Evolutionary conservation across 2,888 invertebrate species (phyloP).

Genomic region (Ctenicera cuprea): DNA sequence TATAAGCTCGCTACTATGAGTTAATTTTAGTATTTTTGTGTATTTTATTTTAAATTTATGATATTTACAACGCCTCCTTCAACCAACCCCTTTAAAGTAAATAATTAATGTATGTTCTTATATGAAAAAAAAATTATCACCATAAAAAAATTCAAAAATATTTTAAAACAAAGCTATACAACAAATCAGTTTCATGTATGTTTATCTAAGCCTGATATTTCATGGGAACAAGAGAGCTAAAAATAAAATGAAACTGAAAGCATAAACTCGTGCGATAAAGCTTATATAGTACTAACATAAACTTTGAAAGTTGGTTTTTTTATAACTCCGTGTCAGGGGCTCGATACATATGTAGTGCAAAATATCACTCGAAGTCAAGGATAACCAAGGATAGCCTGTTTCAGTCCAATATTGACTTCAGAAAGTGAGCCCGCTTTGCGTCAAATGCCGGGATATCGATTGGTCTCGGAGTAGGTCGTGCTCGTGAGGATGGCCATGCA

Average conservation of each 20-base stretch:
- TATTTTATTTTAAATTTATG: too few relatives aligned
- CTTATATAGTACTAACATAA: slow-evolving; percentile 10
- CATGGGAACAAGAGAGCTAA: neutral
- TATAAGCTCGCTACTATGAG: too few relatives aligned
- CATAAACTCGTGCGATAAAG: slow-evolving; percentile 7
- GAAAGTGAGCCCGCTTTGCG: slow-evolving; percentile 54
- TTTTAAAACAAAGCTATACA: neutral
- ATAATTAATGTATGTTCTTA: too few relatives aligned
- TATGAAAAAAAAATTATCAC: neutral
- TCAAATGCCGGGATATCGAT: slow-evolving; percentile 54
- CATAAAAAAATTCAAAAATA: too few relatives aligned
- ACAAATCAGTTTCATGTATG: neutral
- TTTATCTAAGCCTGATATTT: neutral
- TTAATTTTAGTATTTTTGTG: too few relatives aligned
- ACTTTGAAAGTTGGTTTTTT: slow-evolving; percentile 6
- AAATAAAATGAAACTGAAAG: slow-evolving; percentile 14
- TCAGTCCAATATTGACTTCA: slow-evolving; percentile 47
- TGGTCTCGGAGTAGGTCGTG: slow-evolving; percentile 53
- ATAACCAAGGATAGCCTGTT: slow-evolving; percentile 42
- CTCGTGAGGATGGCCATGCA: too few relatives aligned
- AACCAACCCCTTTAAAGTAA: too few relatives aligned
- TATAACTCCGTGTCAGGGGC: slow-evolving; percentile 25
- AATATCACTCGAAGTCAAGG: slow-evolving; percentile 40
- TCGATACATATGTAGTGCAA: slow-evolving; percentile 34
- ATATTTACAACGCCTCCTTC: too few relatives aligned